phyloP scores from a whole-genome alignment of 1,140 invertebrate genomes.

The Anoplolepis gracilipes region DNA sequence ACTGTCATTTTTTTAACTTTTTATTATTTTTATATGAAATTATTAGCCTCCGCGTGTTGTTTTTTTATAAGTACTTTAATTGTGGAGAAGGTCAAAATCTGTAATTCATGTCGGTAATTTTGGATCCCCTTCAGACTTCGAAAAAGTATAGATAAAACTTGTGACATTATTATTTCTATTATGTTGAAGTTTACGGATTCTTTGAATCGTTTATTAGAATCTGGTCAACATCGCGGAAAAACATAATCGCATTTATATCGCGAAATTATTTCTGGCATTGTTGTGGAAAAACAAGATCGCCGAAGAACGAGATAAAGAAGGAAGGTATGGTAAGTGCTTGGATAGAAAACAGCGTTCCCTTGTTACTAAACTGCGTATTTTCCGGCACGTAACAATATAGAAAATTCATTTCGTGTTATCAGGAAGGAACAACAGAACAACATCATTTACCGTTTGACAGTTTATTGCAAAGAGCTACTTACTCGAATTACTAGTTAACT shows the following conservation, averaged over 20 bases:
- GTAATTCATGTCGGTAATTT: too few relatives aligned
- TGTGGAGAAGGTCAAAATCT: too few relatives aligned
- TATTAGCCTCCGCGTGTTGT: too few relatives aligned
- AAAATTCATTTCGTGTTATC: conserved; percentile 32
- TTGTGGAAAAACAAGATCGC: not conserved
- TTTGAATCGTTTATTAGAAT: not conserved
- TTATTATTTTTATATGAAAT: too few relatives aligned
- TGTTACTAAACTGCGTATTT: conserved; percentile 27
- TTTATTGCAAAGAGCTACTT: not conserved
- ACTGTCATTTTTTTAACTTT: too few relatives aligned
- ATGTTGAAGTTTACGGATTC: not conserved
- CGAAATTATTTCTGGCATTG: not conserved
- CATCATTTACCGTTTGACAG: not conserved
- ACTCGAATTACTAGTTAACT: not conserved
- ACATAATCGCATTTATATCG: not conserved
- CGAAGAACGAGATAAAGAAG: conserved; percentile 6
- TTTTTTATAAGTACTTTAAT: too few relatives aligned
- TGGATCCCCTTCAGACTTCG: not conserved
- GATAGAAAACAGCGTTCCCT: not conserved
- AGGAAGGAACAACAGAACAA: not conserved
- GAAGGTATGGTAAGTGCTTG: conserved; percentile 9
- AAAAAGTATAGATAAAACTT: not conserved
- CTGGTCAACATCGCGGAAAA: not conserved
- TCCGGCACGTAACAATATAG: conserved; percentile 2
- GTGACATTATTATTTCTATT: not conserved